These are phyloP conservation scores for Drosophila tanythrix DNA, from an alignment of 2,888 invertebrate species.

Conservation along the genomic window DNA sequence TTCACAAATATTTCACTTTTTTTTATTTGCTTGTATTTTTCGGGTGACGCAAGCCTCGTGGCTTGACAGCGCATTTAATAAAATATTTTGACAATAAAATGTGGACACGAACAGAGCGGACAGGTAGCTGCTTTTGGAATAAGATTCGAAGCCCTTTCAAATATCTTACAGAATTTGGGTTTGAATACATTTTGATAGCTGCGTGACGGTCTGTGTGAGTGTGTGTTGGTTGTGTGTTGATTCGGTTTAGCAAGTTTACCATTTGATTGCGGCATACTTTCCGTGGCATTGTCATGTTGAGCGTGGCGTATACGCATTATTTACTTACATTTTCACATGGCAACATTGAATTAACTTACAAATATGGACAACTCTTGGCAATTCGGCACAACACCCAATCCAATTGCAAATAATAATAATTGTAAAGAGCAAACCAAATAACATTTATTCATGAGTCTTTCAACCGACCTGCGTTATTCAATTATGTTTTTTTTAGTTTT, in stretches of 20 bases:
- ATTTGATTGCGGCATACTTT: slow-evolving; percentile 39
- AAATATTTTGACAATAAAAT: slow-evolving; percentile 49
- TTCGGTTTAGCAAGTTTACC: slow-evolving; percentile 7
- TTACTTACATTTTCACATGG: slow-evolving; percentile 18
- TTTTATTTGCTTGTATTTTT: slow-evolving; percentile 20
- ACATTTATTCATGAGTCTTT: background rate
- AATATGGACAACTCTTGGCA: background rate
- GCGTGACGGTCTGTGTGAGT: slow-evolving; percentile 3
- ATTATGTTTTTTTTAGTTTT: background rate
- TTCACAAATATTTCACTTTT: slow-evolving; percentile 65
- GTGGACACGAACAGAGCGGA: background rate
- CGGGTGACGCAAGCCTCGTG: slow-evolving; percentile 60
- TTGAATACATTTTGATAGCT: slow-evolving; percentile 49
- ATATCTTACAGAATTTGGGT: slow-evolving; percentile 65
- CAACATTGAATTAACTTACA: slow-evolving; percentile 8
- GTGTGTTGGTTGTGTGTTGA: slow-evolving; percentile 7
- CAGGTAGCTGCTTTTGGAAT: slow-evolving; percentile 55
- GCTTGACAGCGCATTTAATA: slow-evolving; percentile 60
- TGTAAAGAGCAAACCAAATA: background rate
- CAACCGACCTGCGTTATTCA: background rate
- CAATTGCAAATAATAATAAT: background rate
- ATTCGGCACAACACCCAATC: slow-evolving; percentile 1
- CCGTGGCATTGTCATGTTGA: slow-evolving; percentile 13
- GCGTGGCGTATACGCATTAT: slow-evolving; percentile 41
- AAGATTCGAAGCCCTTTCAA: slow-evolving; percentile 62